Evolutionary conservation across 2,113 vertebrate species (phyloP).

Genomic region (Zeus faber): DNA sequence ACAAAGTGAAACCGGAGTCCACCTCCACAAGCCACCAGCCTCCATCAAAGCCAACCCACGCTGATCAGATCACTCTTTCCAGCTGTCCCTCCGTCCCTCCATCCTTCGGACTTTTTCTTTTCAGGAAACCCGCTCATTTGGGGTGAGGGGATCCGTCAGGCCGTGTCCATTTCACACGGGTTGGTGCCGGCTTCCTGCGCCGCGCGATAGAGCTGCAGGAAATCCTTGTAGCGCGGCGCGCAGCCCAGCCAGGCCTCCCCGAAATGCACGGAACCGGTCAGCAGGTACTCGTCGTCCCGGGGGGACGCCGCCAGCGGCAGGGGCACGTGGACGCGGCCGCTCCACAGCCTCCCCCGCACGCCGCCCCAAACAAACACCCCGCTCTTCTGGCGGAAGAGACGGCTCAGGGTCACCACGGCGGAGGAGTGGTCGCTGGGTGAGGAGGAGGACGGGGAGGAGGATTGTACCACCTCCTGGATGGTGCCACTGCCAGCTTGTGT

Average conservation of each 20-base stretch:
- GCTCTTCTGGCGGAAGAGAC: conserved; percentile 88
- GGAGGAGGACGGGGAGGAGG: background rate
- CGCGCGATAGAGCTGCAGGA: conserved; percentile 81
- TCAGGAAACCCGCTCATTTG: too few species aligned
- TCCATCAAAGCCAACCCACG: too few species aligned
- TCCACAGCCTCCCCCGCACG: conserved; percentile 74
- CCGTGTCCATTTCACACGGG: conserved; percentile 83
- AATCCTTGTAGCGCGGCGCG: conserved; percentile 87
- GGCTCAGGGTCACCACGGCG: conserved; percentile 70
- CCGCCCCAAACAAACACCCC: conserved; percentile 76
- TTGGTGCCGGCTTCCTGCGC: conserved; percentile 81
- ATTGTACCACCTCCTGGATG: conserved; percentile 70
- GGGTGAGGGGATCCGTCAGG: conserved; percentile 56
- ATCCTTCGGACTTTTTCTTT: background rate
- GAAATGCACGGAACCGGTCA: conserved; percentile 89
- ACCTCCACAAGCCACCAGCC: background rate
- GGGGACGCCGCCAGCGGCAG: conserved; percentile 67
- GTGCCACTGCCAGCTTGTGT: conserved; percentile 85
- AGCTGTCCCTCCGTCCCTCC: background rate
- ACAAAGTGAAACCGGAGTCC: background rate
- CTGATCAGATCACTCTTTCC: too few species aligned
- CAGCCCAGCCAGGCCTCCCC: conserved; percentile 89
- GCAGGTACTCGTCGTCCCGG: conserved; percentile 81
- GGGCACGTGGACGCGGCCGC: conserved; percentile 77
- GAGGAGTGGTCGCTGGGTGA: conserved; percentile 52